Evolutionary conservation across 2,797 vertebrate genomes (phyloP), one percentile per base, ranked within the genome.

Genomic region (Acipenser transmontanus): DNA sequence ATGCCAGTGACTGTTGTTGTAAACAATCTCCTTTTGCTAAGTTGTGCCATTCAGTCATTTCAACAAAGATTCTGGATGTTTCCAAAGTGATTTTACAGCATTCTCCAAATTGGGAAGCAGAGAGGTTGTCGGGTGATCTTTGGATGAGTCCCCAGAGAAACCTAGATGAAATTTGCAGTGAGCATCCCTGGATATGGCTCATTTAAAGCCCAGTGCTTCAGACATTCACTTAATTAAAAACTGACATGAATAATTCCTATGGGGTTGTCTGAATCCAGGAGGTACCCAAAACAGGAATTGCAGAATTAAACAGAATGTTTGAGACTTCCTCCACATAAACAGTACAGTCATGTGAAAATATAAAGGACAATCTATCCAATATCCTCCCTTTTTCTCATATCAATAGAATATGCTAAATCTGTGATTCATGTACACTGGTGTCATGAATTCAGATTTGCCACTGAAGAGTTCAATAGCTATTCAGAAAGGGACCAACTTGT

Each of bases 151-250:
- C 61, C 49, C 49, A 56, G 69, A 70, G 69, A 49, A 50, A 11
- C 47, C 6, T 13, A 59, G 52, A 14, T 7, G 54, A 64, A 14
- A 59, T 51, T 13, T 49, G 60, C n/a, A 49, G 64, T 17, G 60
- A 12, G 56, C 59, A 62, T 62, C 63, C 57, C 64, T 34, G 60
- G 65, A 52, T 20, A 17, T 17, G 64, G 64, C 69, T 70, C 69
- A 59, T 51, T 50, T 52, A 59, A 20, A 59, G 61, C 52, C 49
- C 49, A 50, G 69, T 20, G 65, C 65, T 47, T 47, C 61, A 57
- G 47, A 59, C 17, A 49, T 63, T 59, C 69, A 48, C 61, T 63
- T 70, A 70, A 70, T 67, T 70, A 70, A 70, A 70, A 63, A 70
- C 65, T 49, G 61, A 63, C 67, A 67, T 51, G 61, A 51, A 66